Conservation (phyloP, 2,113 vertebrate genomes). For the Ifrita kowaldi region DNA sequence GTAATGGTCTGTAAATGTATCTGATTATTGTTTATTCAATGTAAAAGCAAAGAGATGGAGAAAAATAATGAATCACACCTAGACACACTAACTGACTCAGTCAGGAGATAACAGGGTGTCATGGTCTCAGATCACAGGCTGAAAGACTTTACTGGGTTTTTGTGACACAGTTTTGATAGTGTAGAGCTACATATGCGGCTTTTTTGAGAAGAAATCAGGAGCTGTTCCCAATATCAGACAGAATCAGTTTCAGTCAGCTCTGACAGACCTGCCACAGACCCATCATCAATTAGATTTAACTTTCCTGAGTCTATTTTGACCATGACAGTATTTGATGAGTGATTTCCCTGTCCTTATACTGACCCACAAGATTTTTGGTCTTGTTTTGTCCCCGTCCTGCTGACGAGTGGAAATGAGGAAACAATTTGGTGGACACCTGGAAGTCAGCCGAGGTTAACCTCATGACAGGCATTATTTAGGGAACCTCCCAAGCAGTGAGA, state of each 20-base stretch:
- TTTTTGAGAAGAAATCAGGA: not conserved
- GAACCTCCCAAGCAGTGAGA: not conserved
- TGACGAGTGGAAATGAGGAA: not conserved
- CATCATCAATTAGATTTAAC: not conserved
- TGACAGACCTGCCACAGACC: accelerated
- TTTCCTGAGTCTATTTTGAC: not conserved
- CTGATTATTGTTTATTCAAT: not conserved
- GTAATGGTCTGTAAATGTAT: not conserved
- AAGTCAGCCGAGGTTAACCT: not conserved
- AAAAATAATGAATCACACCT: not conserved
- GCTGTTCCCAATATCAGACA: not conserved
- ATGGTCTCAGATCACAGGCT: not conserved
- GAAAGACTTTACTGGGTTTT: not conserved
- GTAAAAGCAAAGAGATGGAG: not conserved
- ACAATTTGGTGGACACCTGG: not conserved
- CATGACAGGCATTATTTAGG: not conserved
- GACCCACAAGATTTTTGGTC: not conserved
- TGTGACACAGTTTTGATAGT: not conserved
- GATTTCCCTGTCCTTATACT: not conserved
- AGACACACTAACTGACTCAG: not conserved
- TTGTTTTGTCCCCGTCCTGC: not conserved
- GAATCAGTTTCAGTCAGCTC: not conserved
- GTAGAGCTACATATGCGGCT: accelerated
- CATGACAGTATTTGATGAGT: not conserved
- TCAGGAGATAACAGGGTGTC: not conserved